Evolutionary conservation across 1,140 invertebrate species (phyloP).

Genomic region (Dendrolimus kikuchii): DNA sequence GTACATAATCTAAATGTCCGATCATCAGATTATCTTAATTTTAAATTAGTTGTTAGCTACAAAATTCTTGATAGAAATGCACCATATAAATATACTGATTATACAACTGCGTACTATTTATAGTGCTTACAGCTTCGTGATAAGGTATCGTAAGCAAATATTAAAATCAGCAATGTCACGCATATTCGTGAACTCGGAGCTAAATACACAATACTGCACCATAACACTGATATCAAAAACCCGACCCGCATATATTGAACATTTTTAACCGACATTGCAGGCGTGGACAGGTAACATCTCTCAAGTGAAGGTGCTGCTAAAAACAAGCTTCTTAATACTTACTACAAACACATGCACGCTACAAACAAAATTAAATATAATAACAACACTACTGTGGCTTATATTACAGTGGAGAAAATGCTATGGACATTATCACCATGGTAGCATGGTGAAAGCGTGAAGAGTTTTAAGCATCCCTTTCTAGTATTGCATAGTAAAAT

Average conservation of each 20-base stretch:
- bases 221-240: background rate
- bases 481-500: too few relatives aligned
- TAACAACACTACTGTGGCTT: too few relatives aligned
- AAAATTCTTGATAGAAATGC: too few relatives aligned
- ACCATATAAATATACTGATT: too few relatives aligned
- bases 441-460: too few relatives aligned
- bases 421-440: too few relatives aligned
- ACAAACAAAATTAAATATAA: conserved; percentile 2
- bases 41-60: too few relatives aligned
- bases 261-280: conserved; percentile 43
- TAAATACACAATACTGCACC: background rate
- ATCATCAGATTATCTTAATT: too few relatives aligned
- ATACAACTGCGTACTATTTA: background rate
- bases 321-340: conserved; percentile 22
- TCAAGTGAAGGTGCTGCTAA: conserved; percentile 47
- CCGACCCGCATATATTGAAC: conserved; percentile 4
- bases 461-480: too few relatives aligned
- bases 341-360: conserved; percentile 39
- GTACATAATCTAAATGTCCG: too few relatives aligned
- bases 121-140: background rate
- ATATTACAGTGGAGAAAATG: too few relatives aligned
- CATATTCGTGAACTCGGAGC: too few relatives aligned
- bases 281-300: conserved; percentile 65
- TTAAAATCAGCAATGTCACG: background rate
- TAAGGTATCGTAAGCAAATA: background rate